Conservation (phyloP, 2,797 vertebrate genomes). For the Buceros bicornis region DNA sequence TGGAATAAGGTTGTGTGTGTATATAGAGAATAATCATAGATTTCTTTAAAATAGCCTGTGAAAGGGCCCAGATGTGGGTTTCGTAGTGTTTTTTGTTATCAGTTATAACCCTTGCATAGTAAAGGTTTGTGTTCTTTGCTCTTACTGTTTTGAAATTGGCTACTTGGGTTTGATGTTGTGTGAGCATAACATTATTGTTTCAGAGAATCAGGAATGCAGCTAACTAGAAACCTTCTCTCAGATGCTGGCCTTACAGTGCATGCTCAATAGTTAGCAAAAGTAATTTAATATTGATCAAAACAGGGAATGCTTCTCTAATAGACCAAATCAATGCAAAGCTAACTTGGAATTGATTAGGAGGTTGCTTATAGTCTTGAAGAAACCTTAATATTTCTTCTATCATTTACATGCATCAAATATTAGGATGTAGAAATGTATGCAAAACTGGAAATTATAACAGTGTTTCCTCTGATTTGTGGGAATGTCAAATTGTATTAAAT, state of each 20-base stretch:
- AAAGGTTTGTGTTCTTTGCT: not conserved
- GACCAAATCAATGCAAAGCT: not conserved
- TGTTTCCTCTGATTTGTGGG: not conserved
- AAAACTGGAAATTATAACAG: not conserved
- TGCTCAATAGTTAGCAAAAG: not conserved
- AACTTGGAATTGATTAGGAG: not conserved
- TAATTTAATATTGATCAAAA: not conserved
- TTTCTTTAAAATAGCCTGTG: not conserved
- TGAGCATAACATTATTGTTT: not conserved
- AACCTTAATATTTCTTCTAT: not conserved
- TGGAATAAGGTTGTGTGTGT: not conserved
- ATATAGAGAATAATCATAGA: not conserved
- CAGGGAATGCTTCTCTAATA: not conserved
- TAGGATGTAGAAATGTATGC: not conserved
- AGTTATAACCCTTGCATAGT: not conserved
- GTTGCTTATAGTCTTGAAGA: not conserved
- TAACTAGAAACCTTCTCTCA: not conserved
- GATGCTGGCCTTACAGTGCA: conserved; percentile 10
- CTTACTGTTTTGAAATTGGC: not conserved
- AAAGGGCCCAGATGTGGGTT: not conserved
- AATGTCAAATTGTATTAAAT: not conserved
- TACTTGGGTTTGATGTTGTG: not conserved
- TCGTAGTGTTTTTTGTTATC: not conserved
- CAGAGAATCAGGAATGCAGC: not conserved
- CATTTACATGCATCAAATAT: not conserved